Conservation (phyloP, 2,888 invertebrate species). For the Dicranocentrus wangi region DNA sequence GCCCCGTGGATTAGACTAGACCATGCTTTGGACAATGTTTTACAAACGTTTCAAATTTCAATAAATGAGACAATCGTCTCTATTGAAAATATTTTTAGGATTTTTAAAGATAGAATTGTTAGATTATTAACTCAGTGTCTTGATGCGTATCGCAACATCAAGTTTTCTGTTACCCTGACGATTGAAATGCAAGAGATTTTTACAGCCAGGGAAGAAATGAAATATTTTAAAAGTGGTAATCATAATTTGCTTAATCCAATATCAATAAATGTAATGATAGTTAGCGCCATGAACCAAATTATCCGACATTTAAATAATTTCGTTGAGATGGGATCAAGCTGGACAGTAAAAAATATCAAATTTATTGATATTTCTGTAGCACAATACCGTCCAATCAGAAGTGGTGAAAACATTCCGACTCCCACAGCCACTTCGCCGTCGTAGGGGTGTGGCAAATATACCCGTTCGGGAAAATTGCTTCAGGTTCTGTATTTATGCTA, state of each 20-base stretch:
- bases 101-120: background rate
- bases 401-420: background rate
- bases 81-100: background rate
- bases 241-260: background rate
- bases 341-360: background rate
- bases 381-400: background rate
- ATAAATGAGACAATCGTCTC: background rate
- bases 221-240: background rate
- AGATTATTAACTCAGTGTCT: background rate
- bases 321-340: conserved; percentile 7
- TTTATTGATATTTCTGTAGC: background rate
- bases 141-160: background rate
- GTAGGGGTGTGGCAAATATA: conserved; percentile 20
- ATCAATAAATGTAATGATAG: background rate
- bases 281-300: conserved; percentile 8
- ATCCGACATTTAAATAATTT: background rate
- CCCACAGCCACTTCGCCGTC: background rate
- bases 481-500: conserved; percentile 8
- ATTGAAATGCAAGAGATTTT: background rate
- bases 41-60: background rate
- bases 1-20: background rate
- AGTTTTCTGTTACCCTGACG: background rate
- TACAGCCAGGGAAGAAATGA: background rate
- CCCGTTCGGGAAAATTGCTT: conserved; percentile 1
- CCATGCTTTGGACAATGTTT: background rate